Percentiles rank a stretch among this genome's conserved stretches.
Evolutionary conservation across 1,140 invertebrate genomes (phyloP).

Genomic region (Halyomorpha halys): DNA sequence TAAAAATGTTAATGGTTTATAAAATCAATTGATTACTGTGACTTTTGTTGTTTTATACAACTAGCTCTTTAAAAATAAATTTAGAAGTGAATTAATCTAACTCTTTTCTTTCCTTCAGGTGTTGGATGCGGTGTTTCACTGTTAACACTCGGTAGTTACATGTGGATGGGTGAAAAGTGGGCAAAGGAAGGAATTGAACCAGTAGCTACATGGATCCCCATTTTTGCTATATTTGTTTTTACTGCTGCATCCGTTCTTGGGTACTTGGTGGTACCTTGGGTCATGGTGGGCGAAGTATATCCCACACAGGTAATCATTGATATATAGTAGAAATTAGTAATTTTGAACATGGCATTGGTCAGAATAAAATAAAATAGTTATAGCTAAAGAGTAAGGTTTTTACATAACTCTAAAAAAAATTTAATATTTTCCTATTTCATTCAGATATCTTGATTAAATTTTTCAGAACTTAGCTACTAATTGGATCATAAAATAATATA

Average conservation of each 20-base stretch:
- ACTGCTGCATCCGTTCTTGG: constrained; percentile 53
- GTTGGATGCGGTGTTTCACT: constrained; percentile 53
- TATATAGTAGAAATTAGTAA: too few relatives aligned
- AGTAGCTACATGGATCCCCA: constrained; percentile 49
- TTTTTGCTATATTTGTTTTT: constrained; percentile 50
- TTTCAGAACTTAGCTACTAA: too few relatives aligned
- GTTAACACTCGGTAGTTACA: constrained; percentile 47
- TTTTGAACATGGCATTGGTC: too few relatives aligned
- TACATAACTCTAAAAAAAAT: too few relatives aligned
- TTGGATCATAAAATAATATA: too few relatives aligned
- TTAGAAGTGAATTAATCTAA: too few relatives aligned
- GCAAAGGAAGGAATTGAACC: constrained; percentile 32
- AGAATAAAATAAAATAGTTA: too few relatives aligned
- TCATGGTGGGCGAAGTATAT: constrained; percentile 63
- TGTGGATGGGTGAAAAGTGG: constrained; percentile 40
- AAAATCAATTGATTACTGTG: constrained; percentile 1
- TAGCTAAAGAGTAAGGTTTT: too few relatives aligned
- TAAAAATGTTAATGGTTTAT: neutral
- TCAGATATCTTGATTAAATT: too few relatives aligned
- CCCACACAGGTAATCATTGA: constrained; percentile 35
- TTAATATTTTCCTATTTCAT: too few relatives aligned
- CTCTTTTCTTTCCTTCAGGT: constrained; percentile 34
- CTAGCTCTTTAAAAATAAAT: too few relatives aligned
- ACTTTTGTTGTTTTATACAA: constrained; percentile 3
- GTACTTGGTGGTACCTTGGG: constrained; percentile 58